Conservation (phyloP, 2,888 invertebrate genomes). For the Leptinotarsa peninsularis region DNA sequence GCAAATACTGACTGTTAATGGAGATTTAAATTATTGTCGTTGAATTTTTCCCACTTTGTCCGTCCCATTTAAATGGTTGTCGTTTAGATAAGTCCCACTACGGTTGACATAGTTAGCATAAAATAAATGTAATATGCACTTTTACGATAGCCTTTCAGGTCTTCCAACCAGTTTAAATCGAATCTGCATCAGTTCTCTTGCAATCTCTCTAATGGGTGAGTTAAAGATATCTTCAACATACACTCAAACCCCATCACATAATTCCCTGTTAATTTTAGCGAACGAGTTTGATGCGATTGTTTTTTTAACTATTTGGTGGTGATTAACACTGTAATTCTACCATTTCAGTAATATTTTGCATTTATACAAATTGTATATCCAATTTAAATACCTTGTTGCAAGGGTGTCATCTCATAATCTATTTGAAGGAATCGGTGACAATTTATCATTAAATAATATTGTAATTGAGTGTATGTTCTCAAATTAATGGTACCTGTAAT, state of each 20-base stretch:
- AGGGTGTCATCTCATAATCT: too few species aligned
- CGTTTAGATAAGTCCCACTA: constrained; percentile 38
- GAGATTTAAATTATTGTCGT: constrained; percentile 2
- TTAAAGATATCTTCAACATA: constrained; percentile 20
- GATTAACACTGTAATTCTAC: too few species aligned
- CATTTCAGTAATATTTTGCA: too few species aligned
- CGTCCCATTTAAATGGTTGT: constrained; percentile 30
- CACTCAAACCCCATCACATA: constrained; percentile 14
- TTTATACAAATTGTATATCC: too few species aligned
- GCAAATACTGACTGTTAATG: not conserved
- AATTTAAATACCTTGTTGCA: too few species aligned
- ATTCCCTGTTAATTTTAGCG: constrained; percentile 4
- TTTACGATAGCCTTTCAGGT: constrained; percentile 37
- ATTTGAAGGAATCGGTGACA: too few species aligned
- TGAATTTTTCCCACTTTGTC: constrained; percentile 27
- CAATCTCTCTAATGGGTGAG: constrained; percentile 18
- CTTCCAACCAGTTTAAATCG: constrained; percentile 31
- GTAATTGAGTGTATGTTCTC: too few species aligned
- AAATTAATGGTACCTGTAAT: too few species aligned
- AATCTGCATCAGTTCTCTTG: constrained; percentile 35
- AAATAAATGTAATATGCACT: constrained; percentile 34
- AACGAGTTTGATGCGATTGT: constrained; percentile 14
- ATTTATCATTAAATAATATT: too few species aligned
- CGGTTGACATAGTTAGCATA: constrained; percentile 25
- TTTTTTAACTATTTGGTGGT: not conserved